A percentile compares a stretch with the other conserved stretches of the same genome.
Evolutionary conservation across 2,797 vertebrate species (phyloP).

Genomic region (Pseudocheirus occidentalis): DNA sequence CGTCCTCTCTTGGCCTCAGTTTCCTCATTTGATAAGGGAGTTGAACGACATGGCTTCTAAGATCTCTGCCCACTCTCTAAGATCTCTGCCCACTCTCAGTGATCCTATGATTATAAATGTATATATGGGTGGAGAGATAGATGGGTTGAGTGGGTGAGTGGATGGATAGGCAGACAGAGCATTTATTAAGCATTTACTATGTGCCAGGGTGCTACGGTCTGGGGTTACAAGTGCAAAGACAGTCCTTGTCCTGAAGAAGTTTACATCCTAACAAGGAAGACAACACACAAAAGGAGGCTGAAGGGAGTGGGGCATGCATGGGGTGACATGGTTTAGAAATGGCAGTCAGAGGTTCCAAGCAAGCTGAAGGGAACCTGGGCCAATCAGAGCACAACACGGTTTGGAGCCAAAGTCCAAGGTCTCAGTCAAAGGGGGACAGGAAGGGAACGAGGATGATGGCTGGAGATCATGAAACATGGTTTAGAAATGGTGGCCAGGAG

Average conservation of each 20-base stretch:
- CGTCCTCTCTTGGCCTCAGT: not conserved
- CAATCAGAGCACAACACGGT: not conserved
- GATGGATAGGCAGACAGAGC: not conserved
- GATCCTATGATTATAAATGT: not conserved
- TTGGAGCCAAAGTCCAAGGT: not conserved
- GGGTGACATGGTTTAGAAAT: not conserved
- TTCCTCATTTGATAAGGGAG: not conserved
- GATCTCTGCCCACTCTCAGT: not conserved
- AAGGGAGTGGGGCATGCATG: too few relatives aligned
- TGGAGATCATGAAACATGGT: not conserved
- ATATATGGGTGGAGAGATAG: not conserved
- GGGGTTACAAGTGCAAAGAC: not conserved
- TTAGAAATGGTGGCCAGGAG: not conserved
- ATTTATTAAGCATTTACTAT: not conserved
- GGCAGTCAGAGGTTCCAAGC: not conserved
- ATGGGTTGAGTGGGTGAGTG: not conserved
- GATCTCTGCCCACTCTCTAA: not conserved
- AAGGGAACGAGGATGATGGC: not conserved
- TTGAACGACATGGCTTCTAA: not conserved
- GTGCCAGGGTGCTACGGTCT: not conserved
- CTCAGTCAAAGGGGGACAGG: not conserved
- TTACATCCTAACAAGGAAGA: not conserved
- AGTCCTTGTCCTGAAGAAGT: not conserved
- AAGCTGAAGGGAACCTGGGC: not conserved
- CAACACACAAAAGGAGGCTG: not conserved